A percentile compares a stretch with the other conserved stretches of the same genome.
Conservation (phyloP, 2,797 vertebrate species). For the Pelodytes ibericus region DNA sequence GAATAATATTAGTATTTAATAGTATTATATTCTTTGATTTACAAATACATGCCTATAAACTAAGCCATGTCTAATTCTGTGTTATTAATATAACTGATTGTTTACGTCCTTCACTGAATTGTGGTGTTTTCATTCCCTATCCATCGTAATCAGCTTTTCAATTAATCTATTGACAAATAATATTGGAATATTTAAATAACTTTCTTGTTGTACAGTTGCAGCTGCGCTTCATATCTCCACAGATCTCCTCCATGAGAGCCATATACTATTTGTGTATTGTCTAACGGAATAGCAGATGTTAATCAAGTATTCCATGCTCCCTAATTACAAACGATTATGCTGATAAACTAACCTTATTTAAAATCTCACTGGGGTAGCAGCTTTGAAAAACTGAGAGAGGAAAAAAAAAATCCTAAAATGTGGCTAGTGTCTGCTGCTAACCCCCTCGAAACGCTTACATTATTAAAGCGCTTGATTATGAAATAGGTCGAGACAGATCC, state of each 20-base stretch:
- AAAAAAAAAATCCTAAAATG: slow-evolving; percentile 43
- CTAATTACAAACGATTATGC: slow-evolving; percentile 73
- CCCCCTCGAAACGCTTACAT: slow-evolving; percentile 44
- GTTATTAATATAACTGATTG: no score
- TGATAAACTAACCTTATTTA: slow-evolving; percentile 70
- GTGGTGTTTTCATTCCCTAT: no score
- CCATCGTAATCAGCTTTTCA: no score
- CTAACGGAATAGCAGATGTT: slow-evolving; percentile 63
- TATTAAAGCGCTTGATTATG: slow-evolving; percentile 46
- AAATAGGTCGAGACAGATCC: slow-evolving; percentile 55
- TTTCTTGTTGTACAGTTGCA: neutral
- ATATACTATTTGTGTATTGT: slow-evolving; percentile 43
- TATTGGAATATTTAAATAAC: neutral
- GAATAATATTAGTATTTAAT: no score
- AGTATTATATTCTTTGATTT: no score
- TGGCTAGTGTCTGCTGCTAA: slow-evolving; percentile 45
- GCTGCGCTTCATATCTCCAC: neutral
- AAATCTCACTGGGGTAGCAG: slow-evolving; percentile 70
- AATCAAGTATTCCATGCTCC: slow-evolving; percentile 68
- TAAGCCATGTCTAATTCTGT: no score
- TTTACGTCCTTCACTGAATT: no score
- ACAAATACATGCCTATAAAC: no score
- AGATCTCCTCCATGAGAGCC: neutral
- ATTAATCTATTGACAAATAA: neutral
- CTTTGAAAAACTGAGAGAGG: slow-evolving; percentile 61